Percentiles rank a stretch among this genome's conserved stretches.
These are phyloP conservation scores for Myotis yumanensis DNA, from an alignment of 2,113 vertebrate genomes.

Conservation along the genomic window DNA sequence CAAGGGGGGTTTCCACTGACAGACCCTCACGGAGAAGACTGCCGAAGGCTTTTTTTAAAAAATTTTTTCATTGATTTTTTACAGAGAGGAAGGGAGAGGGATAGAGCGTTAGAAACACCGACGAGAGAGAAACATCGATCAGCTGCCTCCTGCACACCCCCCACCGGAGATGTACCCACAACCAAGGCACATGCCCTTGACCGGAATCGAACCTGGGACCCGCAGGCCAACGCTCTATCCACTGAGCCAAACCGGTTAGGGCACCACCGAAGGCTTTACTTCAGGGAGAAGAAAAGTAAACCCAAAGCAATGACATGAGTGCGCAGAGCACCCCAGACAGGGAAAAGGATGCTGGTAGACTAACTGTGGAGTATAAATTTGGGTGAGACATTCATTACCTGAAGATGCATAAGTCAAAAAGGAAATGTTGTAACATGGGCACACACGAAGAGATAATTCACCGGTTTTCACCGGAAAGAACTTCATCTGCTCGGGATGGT, in stretches of 20 bases:
- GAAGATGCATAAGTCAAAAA: constrained; percentile 38
- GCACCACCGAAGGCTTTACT: constrained; percentile 13
- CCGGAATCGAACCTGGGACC: too few species aligned
- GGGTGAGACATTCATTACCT: background rate
- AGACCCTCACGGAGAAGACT: constrained; percentile 30
- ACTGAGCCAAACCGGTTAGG: too few species aligned
- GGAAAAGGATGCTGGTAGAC: background rate
- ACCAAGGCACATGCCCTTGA: too few species aligned
- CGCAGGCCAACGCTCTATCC: too few species aligned
- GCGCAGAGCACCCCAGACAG: background rate
- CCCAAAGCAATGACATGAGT: background rate
- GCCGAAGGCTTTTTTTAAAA: background rate
- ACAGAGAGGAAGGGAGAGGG: too few species aligned
- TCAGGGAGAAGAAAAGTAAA: constrained; percentile 39
- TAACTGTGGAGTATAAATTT: background rate
- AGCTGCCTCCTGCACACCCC: too few species aligned
- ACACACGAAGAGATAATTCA: constrained; percentile 58
- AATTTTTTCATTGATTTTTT: too few species aligned
- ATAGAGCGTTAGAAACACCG: too few species aligned
- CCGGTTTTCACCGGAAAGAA: constrained; percentile 1
- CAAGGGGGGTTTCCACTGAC: background rate
- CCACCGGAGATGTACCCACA: too few species aligned
- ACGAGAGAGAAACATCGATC: too few species aligned
- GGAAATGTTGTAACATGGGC: constrained; percentile 49
- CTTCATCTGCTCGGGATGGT: background rate